Evolutionary conservation across 1,140 invertebrate species (phyloP).

Genomic region (Plectrocnemia conspersa): DNA sequence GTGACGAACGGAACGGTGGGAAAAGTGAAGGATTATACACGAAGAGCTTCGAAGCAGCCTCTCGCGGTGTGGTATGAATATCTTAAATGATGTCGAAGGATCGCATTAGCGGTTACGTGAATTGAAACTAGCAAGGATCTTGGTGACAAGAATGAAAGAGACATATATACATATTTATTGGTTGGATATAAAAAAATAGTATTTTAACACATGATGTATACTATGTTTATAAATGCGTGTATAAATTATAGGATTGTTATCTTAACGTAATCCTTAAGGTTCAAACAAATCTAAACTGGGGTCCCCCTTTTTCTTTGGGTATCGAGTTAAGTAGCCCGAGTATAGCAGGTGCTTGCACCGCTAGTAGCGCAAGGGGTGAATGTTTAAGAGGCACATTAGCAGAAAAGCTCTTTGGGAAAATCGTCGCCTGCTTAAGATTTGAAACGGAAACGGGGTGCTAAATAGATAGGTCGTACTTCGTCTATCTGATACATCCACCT

Average conservation of each 20-base stretch:
- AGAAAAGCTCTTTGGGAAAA: conserved; percentile 34
- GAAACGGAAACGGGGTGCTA: conserved; percentile 27
- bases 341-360: background rate
- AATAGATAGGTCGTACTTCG: conserved; percentile 20
- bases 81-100: conserved; percentile 26
- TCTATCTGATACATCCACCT: conserved; percentile 16
- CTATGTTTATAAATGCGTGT: background rate
- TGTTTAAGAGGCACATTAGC: conserved; percentile 23
- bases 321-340: background rate
- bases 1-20: background rate
- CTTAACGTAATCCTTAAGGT: background rate
- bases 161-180: background rate
- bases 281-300: background rate
- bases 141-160: background rate
- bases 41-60: no score
- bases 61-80: conserved; percentile 25
- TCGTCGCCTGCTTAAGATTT: conserved; percentile 32
- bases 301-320: background rate
- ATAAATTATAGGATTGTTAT: background rate
- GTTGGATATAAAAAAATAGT: background rate
- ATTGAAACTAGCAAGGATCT: conserved; percentile 10
- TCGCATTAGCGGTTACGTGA: conserved; percentile 19
- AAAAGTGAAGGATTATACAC: background rate
- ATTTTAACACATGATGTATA: background rate
- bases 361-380: background rate